Base-by-base conservation (phyloP, 2,113 vertebrate genomes). In the Pedionomus torquatus region DNA sequence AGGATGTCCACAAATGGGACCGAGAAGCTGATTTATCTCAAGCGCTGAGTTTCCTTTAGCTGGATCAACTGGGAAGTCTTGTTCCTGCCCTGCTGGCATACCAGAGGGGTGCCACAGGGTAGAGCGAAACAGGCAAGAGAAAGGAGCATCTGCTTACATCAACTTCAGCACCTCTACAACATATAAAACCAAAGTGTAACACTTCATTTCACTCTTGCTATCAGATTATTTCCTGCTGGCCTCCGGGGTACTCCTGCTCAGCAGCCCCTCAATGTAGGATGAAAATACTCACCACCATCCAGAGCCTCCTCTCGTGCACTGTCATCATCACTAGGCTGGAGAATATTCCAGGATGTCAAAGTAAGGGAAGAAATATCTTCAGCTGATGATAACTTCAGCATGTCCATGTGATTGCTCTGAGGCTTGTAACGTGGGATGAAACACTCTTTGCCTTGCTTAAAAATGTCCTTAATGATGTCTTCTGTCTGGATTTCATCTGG, bases 261-360 rank as follows among this genome's bases (percentile, higher is more conserved):
- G 20, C 31, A 77, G 13, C 6, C 8, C 12, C 20, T 35, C 12
- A 43, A 16, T 17, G 33, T 4, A 77, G 51, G 58, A 84, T 70
- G 43, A 78, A 87, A 80, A 83, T 15, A 80, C 97, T 98, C 90
- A 99, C 99, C 99, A 89, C 98, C 89, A 9, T 96, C 89, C 95
- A 99, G 97, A 10, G 99, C 99, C 17, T 99, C 99, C 85, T 99
- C 99, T 72, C 99, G 97, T 76, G 83, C 52, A 69, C 1, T 88
- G 30, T 99, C 99, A 3, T 97, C 95, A 12, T 98, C 98, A 10
- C 96, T 93, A 3, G 99, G 99, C 96, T 99, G 99, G 28, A 65
- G 97, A 95, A 99, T 99, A 90, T 99, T 99, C 99, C 99, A 99
- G 77, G 99, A 98, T 1, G 99, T 99, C 90, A 98, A 93, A 31